phyloP scores from a whole-genome alignment of 2,888 invertebrate genomes.

The Nycteola revayana region DNA sequence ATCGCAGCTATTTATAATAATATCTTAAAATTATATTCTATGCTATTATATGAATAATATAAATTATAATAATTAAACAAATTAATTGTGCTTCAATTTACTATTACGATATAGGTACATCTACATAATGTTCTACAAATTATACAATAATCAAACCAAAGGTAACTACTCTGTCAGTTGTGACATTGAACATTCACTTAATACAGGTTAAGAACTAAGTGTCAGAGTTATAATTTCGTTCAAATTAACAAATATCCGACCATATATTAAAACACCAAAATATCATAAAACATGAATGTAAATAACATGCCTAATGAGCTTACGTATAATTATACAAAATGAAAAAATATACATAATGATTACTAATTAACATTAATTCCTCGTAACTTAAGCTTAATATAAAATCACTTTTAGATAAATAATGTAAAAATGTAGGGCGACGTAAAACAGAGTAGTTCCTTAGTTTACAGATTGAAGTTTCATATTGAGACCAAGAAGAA shows the following conservation, averaged over 20 bases:
- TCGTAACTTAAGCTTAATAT: slow-evolving; percentile 27
- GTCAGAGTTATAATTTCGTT: too few relatives aligned
- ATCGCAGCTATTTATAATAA: slow-evolving; percentile 52
- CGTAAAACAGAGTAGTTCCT: slow-evolving; percentile 37
- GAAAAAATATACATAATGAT: slow-evolving; percentile 17
- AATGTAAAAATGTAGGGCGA: slow-evolving; percentile 16
- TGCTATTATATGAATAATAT: slow-evolving; percentile 49
- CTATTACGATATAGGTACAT: slow-evolving; percentile 29
- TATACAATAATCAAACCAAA: slow-evolving; percentile 29
- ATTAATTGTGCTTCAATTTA: slow-evolving; percentile 52
- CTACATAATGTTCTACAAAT: slow-evolving; percentile 34
- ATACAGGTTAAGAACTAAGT: too few relatives aligned
- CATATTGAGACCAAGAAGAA: slow-evolving; percentile 37
- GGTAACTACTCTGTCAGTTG: slow-evolving; percentile 36
- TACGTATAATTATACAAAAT: slow-evolving; percentile 16
- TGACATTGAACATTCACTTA: too few relatives aligned
- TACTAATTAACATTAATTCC: slow-evolving; percentile 24
- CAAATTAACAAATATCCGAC: too few relatives aligned
- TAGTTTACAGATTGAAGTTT: slow-evolving; percentile 27
- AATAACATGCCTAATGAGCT: slow-evolving; percentile 14
- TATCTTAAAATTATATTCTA: slow-evolving; percentile 52
- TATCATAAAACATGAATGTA: slow-evolving; percentile 18
- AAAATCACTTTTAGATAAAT: slow-evolving; percentile 20
- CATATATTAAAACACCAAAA: slow-evolving; percentile 3
- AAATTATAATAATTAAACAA: slow-evolving; percentile 44